Evolutionary conservation across 2,888 invertebrate species (phyloP).

Genomic region (Parapristionchus giblindavisi): DNA sequence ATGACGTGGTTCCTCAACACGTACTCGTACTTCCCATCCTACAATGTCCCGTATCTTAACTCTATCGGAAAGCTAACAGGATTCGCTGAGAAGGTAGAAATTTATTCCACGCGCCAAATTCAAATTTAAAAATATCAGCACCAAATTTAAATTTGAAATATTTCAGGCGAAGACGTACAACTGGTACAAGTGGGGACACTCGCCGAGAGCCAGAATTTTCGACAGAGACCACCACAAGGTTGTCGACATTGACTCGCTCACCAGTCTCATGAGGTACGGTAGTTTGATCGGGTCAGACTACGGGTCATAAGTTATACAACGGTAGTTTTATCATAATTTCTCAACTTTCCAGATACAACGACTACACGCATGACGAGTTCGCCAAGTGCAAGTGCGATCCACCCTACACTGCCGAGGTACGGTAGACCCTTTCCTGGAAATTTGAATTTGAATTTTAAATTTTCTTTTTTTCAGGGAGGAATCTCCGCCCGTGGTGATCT

Average conservation of each 20-base stretch:
- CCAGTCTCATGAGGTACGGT: conserved; percentile 73
- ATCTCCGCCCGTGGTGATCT: conserved; percentile 80
- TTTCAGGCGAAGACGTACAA: conserved; percentile 59
- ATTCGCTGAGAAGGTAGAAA: conserved; percentile 72
- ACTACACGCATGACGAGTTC: conserved; percentile 79
- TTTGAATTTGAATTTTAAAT: neutral
- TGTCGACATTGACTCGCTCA: conserved; percentile 76
- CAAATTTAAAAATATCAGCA: too few species aligned
- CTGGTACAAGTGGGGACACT: conserved; percentile 77
- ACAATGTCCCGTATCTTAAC: conserved; percentile 78
- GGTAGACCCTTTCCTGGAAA: neutral
- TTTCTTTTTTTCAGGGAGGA: conserved; percentile 73
- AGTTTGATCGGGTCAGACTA: neutral
- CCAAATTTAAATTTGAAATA: neutral
- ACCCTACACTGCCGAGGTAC: conserved; percentile 77
- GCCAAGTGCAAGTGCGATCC: conserved; percentile 75
- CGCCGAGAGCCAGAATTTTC: conserved; percentile 70
- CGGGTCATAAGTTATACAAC: too few species aligned
- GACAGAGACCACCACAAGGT: conserved; percentile 76
- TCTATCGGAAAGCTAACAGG: conserved; percentile 78
- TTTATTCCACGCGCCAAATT: too few species aligned
- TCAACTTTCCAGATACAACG: conserved; percentile 76
- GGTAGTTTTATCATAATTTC: neutral
- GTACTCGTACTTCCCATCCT: conserved; percentile 81
- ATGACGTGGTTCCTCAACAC: conserved; percentile 67